phyloP scores from a whole-genome alignment of 2,113 vertebrate genomes.

The Glaucomys volans region DNA sequence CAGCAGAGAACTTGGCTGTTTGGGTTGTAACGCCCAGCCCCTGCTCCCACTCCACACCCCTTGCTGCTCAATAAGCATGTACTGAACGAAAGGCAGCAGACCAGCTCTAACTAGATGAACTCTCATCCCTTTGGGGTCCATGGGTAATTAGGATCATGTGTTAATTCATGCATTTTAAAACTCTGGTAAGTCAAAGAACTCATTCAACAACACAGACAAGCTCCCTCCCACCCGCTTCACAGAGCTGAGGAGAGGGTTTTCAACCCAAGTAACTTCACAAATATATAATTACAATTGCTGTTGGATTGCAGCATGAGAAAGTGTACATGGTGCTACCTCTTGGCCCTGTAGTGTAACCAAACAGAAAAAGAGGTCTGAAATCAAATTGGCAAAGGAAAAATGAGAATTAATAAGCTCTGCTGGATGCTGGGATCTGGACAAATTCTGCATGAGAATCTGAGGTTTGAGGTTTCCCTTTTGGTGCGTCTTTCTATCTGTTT shows the following conservation, averaged over 20 bases:
- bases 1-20: background rate
- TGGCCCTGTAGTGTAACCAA: background rate
- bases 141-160: background rate
- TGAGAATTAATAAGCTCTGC: background rate
- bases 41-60: background rate
- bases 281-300: background rate
- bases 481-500: background rate
- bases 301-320: background rate
- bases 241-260: background rate
- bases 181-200: background rate
- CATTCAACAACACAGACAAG: background rate
- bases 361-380: conserved; percentile 10
- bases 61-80: background rate
- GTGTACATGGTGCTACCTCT: background rate
- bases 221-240: background rate
- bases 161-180: background rate
- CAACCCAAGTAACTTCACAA: background rate
- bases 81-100: background rate
- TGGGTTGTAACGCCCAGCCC: too few relatives aligned
- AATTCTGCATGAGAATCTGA: background rate
- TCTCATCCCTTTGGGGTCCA: background rate
- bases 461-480: conserved; percentile 61
- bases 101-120: background rate
- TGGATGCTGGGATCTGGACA: background rate
- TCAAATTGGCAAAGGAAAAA: background rate